These are phyloP conservation scores for Rhizoglyphus robini DNA, from an alignment of 1,140 invertebrate genomes.

Conservation along the genomic window DNA sequence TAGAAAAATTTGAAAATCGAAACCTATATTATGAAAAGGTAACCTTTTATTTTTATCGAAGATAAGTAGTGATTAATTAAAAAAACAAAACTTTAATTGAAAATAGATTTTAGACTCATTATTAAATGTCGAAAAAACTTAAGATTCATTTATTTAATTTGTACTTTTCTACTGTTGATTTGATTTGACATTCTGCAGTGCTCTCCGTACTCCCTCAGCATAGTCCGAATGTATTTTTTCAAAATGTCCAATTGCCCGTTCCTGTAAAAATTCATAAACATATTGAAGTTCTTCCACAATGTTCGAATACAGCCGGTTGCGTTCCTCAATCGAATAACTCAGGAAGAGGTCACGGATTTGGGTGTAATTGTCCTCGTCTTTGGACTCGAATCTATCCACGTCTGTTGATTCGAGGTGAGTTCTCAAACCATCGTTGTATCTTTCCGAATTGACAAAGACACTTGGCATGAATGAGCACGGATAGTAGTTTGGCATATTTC, in stretches of 20 bases:
- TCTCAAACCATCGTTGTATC: constrained; percentile 19
- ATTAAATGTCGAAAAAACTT: no score
- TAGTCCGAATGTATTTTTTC: constrained; percentile 35
- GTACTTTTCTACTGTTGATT: no score
- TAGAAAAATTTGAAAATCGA: no score
- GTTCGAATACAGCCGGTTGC: constrained; percentile 57
- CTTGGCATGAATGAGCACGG: constrained; percentile 69
- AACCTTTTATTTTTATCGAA: no score
- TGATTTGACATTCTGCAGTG: no score
- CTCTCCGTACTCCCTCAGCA: constrained; percentile 32
- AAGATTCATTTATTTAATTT: no score
- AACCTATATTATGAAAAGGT: no score
- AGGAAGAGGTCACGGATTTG: constrained; percentile 68
- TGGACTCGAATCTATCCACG: constrained; percentile 53
- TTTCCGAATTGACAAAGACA: constrained; percentile 15
- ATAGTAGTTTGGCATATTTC: constrained; percentile 77
- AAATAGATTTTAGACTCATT: no score
- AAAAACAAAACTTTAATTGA: no score
- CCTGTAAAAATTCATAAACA: constrained; percentile 68
- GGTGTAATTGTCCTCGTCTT: constrained; percentile 75
- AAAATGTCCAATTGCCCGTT: constrained; percentile 37
- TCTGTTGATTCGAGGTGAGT: constrained; percentile 11
- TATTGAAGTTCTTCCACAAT: constrained; percentile 59
- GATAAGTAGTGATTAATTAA: no score
- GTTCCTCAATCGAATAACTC: constrained; percentile 51